A percentile compares a stretch with the other conserved stretches of the same genome.
These are phyloP conservation scores for Drosophila macrospina DNA, from an alignment of 2,888 invertebrate genomes.

Conservation along the genomic window DNA sequence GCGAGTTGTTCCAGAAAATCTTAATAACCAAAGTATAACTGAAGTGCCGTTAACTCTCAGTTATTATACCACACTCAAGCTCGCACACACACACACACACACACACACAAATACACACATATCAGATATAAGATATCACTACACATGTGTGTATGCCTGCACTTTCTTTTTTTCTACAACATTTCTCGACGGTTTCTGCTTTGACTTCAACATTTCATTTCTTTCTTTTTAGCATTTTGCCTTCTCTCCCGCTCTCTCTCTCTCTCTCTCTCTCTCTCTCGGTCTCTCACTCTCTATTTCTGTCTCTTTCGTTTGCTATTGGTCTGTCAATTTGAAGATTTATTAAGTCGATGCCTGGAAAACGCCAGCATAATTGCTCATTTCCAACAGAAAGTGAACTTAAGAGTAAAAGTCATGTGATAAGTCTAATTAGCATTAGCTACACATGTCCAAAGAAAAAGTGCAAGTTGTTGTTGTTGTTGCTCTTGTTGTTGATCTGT, in stretches of 20 bases:
- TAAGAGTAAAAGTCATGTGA: slow-evolving; percentile 66
- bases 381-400: slow-evolving; percentile 68
- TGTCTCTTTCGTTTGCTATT: slow-evolving; percentile 33
- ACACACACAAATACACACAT: slow-evolving; percentile 1
- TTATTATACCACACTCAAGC: slow-evolving; percentile 19
- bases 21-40: slow-evolving; percentile 20
- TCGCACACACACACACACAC: slow-evolving; percentile 5
- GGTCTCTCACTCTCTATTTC: background rate
- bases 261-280: slow-evolving; percentile 26
- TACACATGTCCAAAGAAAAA: slow-evolving; percentile 56
- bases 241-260: slow-evolving; percentile 9
- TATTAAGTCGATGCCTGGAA: slow-evolving; percentile 60
- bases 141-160: slow-evolving; percentile 37
- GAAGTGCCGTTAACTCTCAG: slow-evolving; percentile 51
- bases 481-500: background rate
- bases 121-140: background rate
- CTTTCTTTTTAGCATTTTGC: slow-evolving; percentile 38
- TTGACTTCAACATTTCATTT: slow-evolving; percentile 24
- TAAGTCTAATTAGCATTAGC: slow-evolving; percentile 47
- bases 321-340: slow-evolving; percentile 65
- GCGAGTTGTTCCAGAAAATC: slow-evolving; percentile 38
- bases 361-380: slow-evolving; percentile 66
- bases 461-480: slow-evolving; percentile 52
- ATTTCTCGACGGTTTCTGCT: slow-evolving; percentile 56
- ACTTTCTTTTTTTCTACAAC: slow-evolving; percentile 72